Evolutionary conservation across 1,140 invertebrate genomes (phyloP), one percentile per base, ranked within the genome.

Genomic region (Magallana angulata): DNA sequence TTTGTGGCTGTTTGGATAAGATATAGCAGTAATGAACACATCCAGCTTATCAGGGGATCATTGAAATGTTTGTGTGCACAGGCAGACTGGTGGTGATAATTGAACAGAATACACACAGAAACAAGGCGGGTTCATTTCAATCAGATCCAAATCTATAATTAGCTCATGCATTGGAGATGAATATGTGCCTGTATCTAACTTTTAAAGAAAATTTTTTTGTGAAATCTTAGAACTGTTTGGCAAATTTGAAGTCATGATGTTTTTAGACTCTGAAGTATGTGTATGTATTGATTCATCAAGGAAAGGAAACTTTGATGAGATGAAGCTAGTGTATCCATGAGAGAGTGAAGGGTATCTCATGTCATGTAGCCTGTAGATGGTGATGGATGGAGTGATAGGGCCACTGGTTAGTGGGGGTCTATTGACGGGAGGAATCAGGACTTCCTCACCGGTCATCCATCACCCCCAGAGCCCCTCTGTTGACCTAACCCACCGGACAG

Each of bases 371-470:
- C 36, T 48, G 36, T 48, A 48, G 36, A 48, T 48, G 18, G 24
- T 76, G 68, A 76, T 76, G 68, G 12, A 76, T 76, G 68, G 8
- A 11, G 12, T 30, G 68, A 76, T 76, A 11, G 24, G 18, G 68
- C 68, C 68, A 5, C 68, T 76, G 11, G 24, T 76, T 30, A 9
- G 18, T 11, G 12, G 68, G 68, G 68, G 30, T 30, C 18, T 76
- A 76, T 76, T 76, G 68, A 76, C 68, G 11, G 24, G 68, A 76
- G 68, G 36, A 76, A 76, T 76, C 68, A 76, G 68, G 68, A 24
- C 36, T 36, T 30, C 11, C 30, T 30, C 68, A 7, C 68, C 30
- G 24, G 8, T 30, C 68, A 76, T 76, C 68, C 68, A 76, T 76
- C 68, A 76, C 12, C 24, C 18, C 18, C 3, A 5, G 8, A 12